Base-by-base conservation (phyloP, 1,140 invertebrate species). In the Drosophila gunungcola region DNA sequence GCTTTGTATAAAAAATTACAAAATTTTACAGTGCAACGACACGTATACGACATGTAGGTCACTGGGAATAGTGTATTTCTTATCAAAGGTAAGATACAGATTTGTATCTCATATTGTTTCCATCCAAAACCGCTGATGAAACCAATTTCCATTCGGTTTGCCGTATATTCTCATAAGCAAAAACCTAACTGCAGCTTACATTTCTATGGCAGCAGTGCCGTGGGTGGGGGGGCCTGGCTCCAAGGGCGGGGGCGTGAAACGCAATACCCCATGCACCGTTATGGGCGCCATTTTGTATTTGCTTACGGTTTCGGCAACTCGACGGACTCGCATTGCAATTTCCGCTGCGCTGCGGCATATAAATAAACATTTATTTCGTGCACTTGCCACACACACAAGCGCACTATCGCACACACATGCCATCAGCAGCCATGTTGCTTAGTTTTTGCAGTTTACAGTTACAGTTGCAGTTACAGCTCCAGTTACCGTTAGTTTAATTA, bases 301-400 rank as follows among this genome's bases (percentile, higher is more conserved):
- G 83, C 55, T 76, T 67, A 76, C 78, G 46, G 76, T 75, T 80
- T 80, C 46, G 53, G 76, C 51, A 55, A 68, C 64, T 68, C 72
- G 55, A 45, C 41, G 48, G 32, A 63, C 69, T 82, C 70, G 70
- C 70, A 76, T 88, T 88, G 83, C 82, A 86, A 86, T 86, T 86
- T 86, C 82, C 82, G 82, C 54, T 83, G 68, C 53, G 65, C 56
- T 56, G 75, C 75, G 82, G 78, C 79, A 86, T 88, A 86, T 86
- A 86, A 86, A 86, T 88, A 86, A 86, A 86, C 82, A 86, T 86
- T 86, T 86, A 83, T 86, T 86, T 86, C 72, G 75, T 82, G 79
- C 73, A 76, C 67, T 86, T 75, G 78, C 83, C 68, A 61, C 45
- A 36, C 65, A 69, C 36, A 64, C 65, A n/a, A 13, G 11, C 51